A percentile compares a stretch with the other conserved stretches of the same genome.
Conservation (phyloP, 2,888 invertebrate genomes). For the Microctonus aethiopoides region DNA sequence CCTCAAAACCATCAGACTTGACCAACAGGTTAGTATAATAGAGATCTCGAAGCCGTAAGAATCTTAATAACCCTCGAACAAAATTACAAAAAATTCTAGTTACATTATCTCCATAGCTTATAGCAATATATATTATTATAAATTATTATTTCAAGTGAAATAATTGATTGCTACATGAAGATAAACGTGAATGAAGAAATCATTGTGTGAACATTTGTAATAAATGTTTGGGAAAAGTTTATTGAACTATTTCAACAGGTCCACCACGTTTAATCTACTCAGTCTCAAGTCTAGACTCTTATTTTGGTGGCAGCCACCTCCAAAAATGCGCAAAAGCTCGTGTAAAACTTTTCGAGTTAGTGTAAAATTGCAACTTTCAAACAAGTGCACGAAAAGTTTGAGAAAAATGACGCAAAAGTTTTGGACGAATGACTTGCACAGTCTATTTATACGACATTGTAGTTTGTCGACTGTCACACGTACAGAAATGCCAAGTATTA, state of each 20-base stretch:
- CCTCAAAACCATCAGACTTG: constrained; percentile 34
- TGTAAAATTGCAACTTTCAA: background rate
- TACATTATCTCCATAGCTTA: background rate
- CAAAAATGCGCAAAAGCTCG: background rate
- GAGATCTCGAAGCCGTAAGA: background rate
- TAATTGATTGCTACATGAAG: no score
- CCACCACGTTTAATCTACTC: background rate
- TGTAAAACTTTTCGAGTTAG: background rate
- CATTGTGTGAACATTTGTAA: no score
- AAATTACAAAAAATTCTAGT: no score
- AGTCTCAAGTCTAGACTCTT: constrained; percentile 5
- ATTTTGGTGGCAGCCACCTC: background rate
- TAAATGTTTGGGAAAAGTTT: background rate
- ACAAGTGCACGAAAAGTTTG: background rate
- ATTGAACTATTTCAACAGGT: constrained; percentile 7
- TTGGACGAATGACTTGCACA: background rate
- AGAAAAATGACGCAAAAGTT: background rate
- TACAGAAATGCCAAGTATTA: background rate
- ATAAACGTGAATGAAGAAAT: no score
- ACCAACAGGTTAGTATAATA: constrained; percentile 43
- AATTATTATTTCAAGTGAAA: no score
- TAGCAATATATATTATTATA: no score
- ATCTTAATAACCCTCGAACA: background rate
- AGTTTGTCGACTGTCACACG: background rate
- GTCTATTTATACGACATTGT: background rate